A percentile compares a stretch with the other conserved stretches of the same genome.
Evolutionary conservation across 1,140 invertebrate species (phyloP).

Genomic region (Macrobrachium nipponense): DNA sequence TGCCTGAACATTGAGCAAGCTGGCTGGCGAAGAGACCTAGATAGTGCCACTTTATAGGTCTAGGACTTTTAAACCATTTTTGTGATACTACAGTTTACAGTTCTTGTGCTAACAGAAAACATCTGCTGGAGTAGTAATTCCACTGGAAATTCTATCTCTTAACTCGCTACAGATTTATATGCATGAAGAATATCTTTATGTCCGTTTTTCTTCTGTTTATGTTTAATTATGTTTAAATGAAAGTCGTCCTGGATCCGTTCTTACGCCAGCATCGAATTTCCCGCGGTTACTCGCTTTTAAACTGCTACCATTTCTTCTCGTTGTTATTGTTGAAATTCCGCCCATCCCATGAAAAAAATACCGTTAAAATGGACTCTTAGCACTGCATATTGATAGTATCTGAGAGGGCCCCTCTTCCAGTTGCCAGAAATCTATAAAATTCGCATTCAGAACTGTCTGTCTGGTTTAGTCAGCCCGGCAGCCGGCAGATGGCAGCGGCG

Average conservation of each 20-base stretch:
- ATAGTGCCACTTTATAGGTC: too few species aligned
- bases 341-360: not conserved
- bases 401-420: not conserved
- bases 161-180: too few species aligned
- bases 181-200: too few species aligned
- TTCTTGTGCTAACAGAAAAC: too few species aligned
- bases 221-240: not conserved
- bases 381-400: not conserved
- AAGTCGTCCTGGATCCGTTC: not conserved
- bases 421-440: not conserved
- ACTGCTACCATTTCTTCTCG: not conserved
- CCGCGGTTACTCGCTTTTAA: not conserved
- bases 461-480: not conserved
- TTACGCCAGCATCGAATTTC: not conserved
- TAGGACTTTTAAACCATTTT: too few species aligned
- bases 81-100: too few species aligned
- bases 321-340: not conserved
- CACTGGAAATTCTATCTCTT: too few species aligned
- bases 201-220: not conserved
- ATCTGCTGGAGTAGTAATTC: too few species aligned
- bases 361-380: not conserved
- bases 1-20: too few species aligned
- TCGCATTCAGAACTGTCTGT: not conserved
- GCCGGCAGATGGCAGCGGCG: conserved; percentile 5
- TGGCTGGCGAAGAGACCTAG: too few species aligned